phyloP scores from a whole-genome alignment of 2,888 invertebrate species.

The Drosophila merina region DNA sequence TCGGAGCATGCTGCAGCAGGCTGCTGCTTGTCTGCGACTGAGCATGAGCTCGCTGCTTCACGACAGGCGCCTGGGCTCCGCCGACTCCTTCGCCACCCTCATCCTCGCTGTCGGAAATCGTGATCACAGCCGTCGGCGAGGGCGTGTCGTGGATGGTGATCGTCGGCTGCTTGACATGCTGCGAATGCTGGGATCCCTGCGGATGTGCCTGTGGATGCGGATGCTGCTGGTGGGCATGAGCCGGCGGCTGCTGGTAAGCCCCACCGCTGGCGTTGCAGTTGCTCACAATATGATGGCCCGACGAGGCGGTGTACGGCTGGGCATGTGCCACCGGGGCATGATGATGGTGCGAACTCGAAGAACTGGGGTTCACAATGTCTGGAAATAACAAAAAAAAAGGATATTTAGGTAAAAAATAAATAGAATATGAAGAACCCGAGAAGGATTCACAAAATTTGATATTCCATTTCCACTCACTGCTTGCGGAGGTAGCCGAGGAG shows the following conservation, averaged over 20 bases:
- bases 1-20: conserved; percentile 75
- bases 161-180: conserved; percentile 87
- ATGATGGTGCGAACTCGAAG: conserved; percentile 74
- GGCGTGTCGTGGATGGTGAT: conserved; percentile 98
- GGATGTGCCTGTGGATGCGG: conserved; percentile 47
- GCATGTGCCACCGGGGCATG: conserved; percentile 72
- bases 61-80: conserved; percentile 59
- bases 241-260: conserved; percentile 56
- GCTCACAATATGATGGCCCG: conserved; percentile 74
- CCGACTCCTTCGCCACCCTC: conserved; percentile 86
- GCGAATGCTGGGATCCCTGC: conserved; percentile 50
- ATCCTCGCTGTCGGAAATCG: conserved; percentile 97
- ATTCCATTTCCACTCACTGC: conserved; percentile 72
- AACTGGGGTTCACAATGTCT: conserved; percentile 75
- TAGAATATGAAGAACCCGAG: background rate
- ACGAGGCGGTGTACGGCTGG: conserved; percentile 65
- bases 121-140: conserved; percentile 97
- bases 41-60: conserved; percentile 82
- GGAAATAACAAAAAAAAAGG: conserved; percentile 18
- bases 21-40: conserved; percentile 82
- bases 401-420: background rate
- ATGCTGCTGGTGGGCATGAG: conserved; percentile 65
- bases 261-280: conserved; percentile 63
- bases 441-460: background rate
- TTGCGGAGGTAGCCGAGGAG: conserved; percentile 73